Evolutionary conservation across 2,888 invertebrate species (phyloP), one percentile per base, ranked within the genome.

Genomic region (Coenonympha glycerion): DNA sequence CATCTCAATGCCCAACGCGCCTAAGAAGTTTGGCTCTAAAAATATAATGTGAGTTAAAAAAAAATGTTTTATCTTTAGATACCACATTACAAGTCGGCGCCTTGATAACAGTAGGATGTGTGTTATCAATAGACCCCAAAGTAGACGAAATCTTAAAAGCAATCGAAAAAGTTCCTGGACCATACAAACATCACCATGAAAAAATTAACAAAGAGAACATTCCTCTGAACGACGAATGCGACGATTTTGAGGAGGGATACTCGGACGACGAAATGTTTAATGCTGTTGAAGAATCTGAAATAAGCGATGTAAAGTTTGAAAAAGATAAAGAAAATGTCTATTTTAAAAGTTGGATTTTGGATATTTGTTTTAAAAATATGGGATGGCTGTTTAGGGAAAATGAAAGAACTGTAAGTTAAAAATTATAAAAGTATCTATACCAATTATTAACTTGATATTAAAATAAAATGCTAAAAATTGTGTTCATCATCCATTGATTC

Each of bases 11-110:
- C n/a, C n/a, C n/a, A n/a, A n/a, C n/a, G n/a, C n/a, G n/a, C n/a
- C n/a, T n/a, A n/a, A n/a, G n/a, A n/a, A n/a, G n/a, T n/a, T n/a
- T n/a, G n/a, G n/a, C n/a, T n/a, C n/a, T n/a, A n/a, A n/a, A n/a
- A n/a, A n/a, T n/a, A n/a, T n/a, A n/a, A n/a, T n/a, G n/a, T n/a
- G n/a, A n/a, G n/a, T n/a, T n/a, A n/a, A n/a, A n/a, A n/a, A n/a
- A n/a, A n/a, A n/a, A n/a, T n/a, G n/a, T n/a, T n/a, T n/a, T n/a
- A n/a, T n/a, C n/a, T n/a, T n/a, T 71, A 92, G 93, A 92, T 87
- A 80, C 90, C n/a, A 90, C 90, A 6, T 83, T 93, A 30, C 90
- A 92, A 85, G 93, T 94, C 0, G 92, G 92, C 2, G 91, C 93
- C 0, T 66, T 95, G 39, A 91, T 92, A 57, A 92, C 92, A 16